Base-by-base conservation (phyloP, 30 jellyfish, hydroid and myxozoan genomes). In the Chironex yamaguchii region DNA sequence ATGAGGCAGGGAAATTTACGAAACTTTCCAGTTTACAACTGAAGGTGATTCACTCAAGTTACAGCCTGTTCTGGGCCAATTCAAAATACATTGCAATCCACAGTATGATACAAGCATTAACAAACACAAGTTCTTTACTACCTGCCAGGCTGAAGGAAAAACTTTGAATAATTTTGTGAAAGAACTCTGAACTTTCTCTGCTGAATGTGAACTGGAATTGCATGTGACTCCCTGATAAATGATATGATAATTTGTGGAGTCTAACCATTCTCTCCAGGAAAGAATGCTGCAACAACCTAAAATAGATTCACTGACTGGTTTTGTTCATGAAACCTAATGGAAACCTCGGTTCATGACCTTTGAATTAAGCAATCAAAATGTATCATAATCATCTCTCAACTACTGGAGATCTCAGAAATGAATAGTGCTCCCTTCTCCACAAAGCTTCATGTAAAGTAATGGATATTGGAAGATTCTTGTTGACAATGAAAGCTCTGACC, bases 1-100 rank as follows among this genome's bases (percentile, higher is more conserved):
- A 36, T 26, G 63, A 12, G 92, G 92, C 36, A 68, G 92, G 25
- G 92, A 82, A 82, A 82, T 82, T 2, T 82, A 82, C 53, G 85
- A 82, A 23, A 65, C 86, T 36, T 82, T 82, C 31, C 42, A 28
- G 76, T 67, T 82, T 66, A 33, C 75, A 20, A 34, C 74, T 81
- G 86, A 42, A 4, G 92, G 85, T 65, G 86, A 82, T 50, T 14
- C 73, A 23, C 73, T 82, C 78, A 82, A 65, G 66, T 50, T 82
- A 49, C 52, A 42, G 34, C 73, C 85, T n/a, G 74, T 82, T 82
- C 85, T 82, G 42, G 78, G 68, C 42, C 73, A 66, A 58, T 78
- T 78, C 63, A 81, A 78, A 31, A 81, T 81, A 28, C 63, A 78
- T 54, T 78, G 90, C 30, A 78, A 54, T 54, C 70, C 90, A 30